phyloP scores from a whole-genome alignment of 2,797 vertebrate species.

The Hippopotamyrus pictus region DNA sequence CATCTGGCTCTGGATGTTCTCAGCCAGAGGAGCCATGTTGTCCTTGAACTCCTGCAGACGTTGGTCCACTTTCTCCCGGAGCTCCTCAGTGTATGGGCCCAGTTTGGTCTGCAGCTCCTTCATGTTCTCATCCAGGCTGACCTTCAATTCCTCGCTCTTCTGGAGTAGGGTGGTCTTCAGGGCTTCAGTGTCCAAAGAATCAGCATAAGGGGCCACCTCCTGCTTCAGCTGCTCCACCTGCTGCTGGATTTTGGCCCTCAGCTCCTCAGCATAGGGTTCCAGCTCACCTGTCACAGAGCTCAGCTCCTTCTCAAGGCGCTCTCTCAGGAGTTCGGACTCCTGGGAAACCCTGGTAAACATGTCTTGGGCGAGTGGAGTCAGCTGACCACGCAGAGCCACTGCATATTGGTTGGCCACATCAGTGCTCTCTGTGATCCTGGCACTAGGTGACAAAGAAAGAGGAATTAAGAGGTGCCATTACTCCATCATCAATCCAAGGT shows the following conservation, averaged over 20 bases:
- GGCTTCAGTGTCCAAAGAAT: slow-evolving; percentile 44
- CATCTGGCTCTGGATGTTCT: slow-evolving; percentile 37
- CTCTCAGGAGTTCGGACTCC: slow-evolving; percentile 50
- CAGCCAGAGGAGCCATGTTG: slow-evolving; percentile 35
- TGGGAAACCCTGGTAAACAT: slow-evolving; percentile 44
- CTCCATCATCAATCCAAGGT: background rate
- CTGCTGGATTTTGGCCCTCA: slow-evolving; percentile 38
- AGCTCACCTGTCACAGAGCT: slow-evolving; percentile 23
- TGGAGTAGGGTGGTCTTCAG: slow-evolving; percentile 47
- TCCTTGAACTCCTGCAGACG: slow-evolving; percentile 48
- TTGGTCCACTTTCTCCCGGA: slow-evolving; percentile 56
- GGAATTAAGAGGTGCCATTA: background rate
- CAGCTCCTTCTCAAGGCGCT: slow-evolving; percentile 48
- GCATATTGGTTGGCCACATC: slow-evolving; percentile 39
- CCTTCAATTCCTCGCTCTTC: slow-evolving; percentile 52
- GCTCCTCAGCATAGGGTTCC: slow-evolving; percentile 41
- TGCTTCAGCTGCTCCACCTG: slow-evolving; percentile 50
- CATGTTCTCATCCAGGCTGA: slow-evolving; percentile 46
- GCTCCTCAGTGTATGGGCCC: slow-evolving; percentile 52
- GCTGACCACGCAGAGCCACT: slow-evolving; percentile 32
- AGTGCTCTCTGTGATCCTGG: slow-evolving; percentile 45
- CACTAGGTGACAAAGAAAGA: slow-evolving; percentile 39
- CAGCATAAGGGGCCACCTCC: slow-evolving; percentile 34
- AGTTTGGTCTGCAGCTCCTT: slow-evolving; percentile 45
- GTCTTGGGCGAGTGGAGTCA: slow-evolving; percentile 47